These are phyloP conservation scores for Dasypogon diadema DNA, from an alignment of 2,888 invertebrate genomes.

Conservation along the genomic window DNA sequence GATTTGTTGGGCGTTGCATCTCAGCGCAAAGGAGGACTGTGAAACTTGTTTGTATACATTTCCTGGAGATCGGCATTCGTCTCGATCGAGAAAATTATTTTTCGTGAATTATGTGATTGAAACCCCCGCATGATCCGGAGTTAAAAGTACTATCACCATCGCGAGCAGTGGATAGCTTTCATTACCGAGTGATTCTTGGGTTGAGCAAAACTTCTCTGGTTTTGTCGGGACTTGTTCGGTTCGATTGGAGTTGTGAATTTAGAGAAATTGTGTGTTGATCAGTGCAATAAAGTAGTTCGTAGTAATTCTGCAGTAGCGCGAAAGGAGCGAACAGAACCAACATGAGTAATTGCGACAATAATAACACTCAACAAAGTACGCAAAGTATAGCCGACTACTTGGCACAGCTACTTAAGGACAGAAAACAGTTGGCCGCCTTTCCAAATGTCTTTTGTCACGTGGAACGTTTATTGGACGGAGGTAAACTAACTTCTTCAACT, in stretches of 20 bases:
- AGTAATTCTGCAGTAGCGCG: conserved; percentile 18
- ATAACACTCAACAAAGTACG: conserved; percentile 75
- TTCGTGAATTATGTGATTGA: conserved; percentile 36
- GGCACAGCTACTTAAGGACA: conserved; percentile 99
- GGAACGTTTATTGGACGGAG: conserved; percentile 99
- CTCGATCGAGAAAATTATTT: background rate
- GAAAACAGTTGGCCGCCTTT: conserved; percentile 99
- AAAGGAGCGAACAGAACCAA: conserved; percentile 56
- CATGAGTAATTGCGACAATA: conserved; percentile 69
- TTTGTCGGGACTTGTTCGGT: background rate
- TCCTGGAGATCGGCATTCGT: conserved; percentile 1
- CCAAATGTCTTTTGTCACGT: conserved; percentile 99
- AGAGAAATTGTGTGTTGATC: background rate
- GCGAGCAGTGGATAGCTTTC: conserved; percentile 13
- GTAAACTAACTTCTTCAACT: conserved; percentile 75
- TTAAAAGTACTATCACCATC: conserved; percentile 1
- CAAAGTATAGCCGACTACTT: conserved; percentile 99
- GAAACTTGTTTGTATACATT: conserved; percentile 23
- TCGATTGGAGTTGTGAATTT: background rate
- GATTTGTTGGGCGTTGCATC: conserved; percentile 33
- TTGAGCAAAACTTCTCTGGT: background rate
- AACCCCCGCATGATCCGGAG: background rate
- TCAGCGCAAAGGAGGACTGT: conserved; percentile 1
- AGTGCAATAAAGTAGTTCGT: conserved; percentile 36
- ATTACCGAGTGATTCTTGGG: background rate